Percentiles rank a stretch among this genome's conserved stretches.
phyloP scores from a whole-genome alignment of 2,888 invertebrate species.

The Cheilosia variabilis region DNA sequence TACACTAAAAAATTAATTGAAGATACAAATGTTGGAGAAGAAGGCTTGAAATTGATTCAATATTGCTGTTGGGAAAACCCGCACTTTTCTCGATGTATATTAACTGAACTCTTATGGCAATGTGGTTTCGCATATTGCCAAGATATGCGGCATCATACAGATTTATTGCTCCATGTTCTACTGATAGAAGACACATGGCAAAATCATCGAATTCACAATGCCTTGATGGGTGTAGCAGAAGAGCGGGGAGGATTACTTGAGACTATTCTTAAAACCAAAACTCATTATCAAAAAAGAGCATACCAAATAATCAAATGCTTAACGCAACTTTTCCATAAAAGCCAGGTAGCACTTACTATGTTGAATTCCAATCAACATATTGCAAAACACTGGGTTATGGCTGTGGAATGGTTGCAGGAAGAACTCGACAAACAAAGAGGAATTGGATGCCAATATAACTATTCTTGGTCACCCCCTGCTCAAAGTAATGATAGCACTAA shows the following conservation, averaged over 20 bases:
- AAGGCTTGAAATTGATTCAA: slow-evolving; percentile 94
- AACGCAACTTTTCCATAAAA: slow-evolving; percentile 94
- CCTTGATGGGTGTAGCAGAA: slow-evolving; percentile 93
- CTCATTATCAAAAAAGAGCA: slow-evolving; percentile 97
- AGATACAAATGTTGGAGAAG: slow-evolving; percentile 96
- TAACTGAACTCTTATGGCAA: slow-evolving; percentile 96
- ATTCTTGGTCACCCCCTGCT: slow-evolving; percentile 97
- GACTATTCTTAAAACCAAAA: slow-evolving; percentile 95
- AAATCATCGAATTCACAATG: slow-evolving; percentile 95
- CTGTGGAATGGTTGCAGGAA: slow-evolving; percentile 97
- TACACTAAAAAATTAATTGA: slow-evolving; percentile 98
- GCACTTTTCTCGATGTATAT: slow-evolving; percentile 93
- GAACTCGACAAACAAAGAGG: slow-evolving; percentile 91
- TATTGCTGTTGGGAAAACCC: slow-evolving; percentile 99
- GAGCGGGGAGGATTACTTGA: slow-evolving; percentile 97
- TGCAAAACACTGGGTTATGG: slow-evolving; percentile 93
- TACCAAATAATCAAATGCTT: slow-evolving; percentile 98
- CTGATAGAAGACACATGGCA: slow-evolving; percentile 98
- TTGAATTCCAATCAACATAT: slow-evolving; percentile 91
- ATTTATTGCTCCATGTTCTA: slow-evolving; percentile 93
- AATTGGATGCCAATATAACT: slow-evolving; percentile 88
- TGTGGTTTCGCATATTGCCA: slow-evolving; percentile 95
- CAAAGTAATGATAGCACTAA: slow-evolving; percentile 98
- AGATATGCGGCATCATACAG: slow-evolving; percentile 96
- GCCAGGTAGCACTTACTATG: slow-evolving; percentile 91